phyloP scores from a whole-genome alignment of 2,113 vertebrate genomes.

The Carassius auratus region DNA sequence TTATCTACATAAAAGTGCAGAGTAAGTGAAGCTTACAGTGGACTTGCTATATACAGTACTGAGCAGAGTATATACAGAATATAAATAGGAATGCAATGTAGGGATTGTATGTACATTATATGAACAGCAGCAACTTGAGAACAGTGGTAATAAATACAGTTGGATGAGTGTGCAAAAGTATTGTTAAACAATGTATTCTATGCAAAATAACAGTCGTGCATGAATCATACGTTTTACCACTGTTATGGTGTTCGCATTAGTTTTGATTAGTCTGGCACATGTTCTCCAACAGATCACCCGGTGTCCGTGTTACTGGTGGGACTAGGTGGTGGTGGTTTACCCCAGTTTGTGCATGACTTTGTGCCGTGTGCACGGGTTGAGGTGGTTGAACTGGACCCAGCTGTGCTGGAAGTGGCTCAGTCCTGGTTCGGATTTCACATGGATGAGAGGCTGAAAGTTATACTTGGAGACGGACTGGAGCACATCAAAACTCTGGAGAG shows the following conservation, averaged over 20 bases:
- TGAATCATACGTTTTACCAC: neutral
- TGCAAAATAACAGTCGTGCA: too few species aligned
- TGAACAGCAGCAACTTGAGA: too few species aligned
- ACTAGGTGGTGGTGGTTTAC: constrained; percentile 90
- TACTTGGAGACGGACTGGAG: constrained; percentile 85
- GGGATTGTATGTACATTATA: too few species aligned
- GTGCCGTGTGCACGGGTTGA: constrained; percentile 76
- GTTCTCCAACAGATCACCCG: constrained; percentile 68
- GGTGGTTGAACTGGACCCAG: constrained; percentile 89
- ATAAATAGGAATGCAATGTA: too few species aligned
- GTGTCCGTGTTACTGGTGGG: constrained; percentile 86
- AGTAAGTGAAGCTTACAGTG: too few species aligned
- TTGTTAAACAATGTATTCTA: too few species aligned
- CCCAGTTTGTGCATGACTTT: constrained; percentile 91
- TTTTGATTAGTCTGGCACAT: neutral
- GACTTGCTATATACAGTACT: too few species aligned
- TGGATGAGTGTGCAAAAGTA: too few species aligned
- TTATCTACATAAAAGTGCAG: too few species aligned
- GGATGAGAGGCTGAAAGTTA: constrained; percentile 83
- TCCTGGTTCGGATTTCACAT: constrained; percentile 87
- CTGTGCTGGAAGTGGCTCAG: constrained; percentile 85
- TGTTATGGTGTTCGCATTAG: neutral
- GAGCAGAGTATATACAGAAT: too few species aligned
- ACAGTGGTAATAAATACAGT: too few species aligned
- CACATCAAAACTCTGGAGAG: constrained; percentile 78